These are phyloP conservation scores for Chlorops oryzae DNA, from an alignment of 1,140 invertebrate species.

Conservation along the genomic window DNA sequence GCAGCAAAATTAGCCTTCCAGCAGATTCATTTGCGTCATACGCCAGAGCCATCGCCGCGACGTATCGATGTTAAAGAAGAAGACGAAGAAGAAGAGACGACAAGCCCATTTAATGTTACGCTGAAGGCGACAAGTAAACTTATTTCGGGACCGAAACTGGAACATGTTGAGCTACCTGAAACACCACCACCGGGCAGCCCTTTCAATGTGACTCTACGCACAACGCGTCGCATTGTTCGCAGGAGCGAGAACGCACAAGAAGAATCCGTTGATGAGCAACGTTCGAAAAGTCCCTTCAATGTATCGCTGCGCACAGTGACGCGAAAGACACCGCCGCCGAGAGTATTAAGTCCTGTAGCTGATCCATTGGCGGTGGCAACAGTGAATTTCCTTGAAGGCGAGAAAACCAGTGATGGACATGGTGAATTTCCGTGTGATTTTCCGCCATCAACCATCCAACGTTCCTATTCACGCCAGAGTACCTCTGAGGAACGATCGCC, in stretches of 20 bases:
- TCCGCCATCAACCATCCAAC: too few relatives aligned
- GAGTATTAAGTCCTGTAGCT: background rate
- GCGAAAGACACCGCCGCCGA: conserved; percentile 14
- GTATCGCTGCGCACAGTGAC: conserved; percentile 36
- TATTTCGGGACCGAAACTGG: conserved; percentile 42
- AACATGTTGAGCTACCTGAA: conserved; percentile 56
- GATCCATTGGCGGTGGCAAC: conserved; percentile 12
- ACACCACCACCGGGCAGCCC: conserved; percentile 41
- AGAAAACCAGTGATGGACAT: conserved; percentile 37
- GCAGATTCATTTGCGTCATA: conserved; percentile 53
- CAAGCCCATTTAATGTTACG: conserved; percentile 39
- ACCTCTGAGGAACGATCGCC: too few relatives aligned
- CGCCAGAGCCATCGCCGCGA: conserved; percentile 49
- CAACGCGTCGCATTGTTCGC: conserved; percentile 58
- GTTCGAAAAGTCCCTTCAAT: conserved; percentile 53
- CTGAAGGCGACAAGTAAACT: conserved; percentile 35
- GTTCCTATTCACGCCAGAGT: conserved; percentile 29
- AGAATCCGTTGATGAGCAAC: conserved; percentile 65
- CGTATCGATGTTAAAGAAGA: conserved; percentile 35
- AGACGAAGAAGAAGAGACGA: conserved; percentile 17
- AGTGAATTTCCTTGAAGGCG: conserved; percentile 31
- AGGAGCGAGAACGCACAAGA: conserved; percentile 55
- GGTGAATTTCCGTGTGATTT: conserved; percentile 39
- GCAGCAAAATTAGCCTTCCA: conserved; percentile 55
- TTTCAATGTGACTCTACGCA: conserved; percentile 17